phyloP scores from a whole-genome alignment of 1,140 invertebrate genomes.

The Tetramorium alpestre region DNA sequence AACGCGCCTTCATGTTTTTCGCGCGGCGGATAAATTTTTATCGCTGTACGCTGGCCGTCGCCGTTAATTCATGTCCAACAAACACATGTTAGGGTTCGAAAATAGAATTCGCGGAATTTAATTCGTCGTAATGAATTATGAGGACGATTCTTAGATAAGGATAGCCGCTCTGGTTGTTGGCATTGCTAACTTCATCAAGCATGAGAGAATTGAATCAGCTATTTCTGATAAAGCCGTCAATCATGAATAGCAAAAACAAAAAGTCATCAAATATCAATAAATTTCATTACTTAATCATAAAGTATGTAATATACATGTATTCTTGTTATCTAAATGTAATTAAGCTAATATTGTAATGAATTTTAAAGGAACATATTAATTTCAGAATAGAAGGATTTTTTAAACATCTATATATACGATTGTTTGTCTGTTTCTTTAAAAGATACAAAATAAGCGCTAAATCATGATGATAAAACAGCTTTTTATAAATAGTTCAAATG shows the following conservation, averaged over 20 bases:
- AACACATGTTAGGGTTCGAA: conserved; percentile 33
- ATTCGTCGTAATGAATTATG: conserved; percentile 45
- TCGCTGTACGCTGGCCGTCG: conserved; percentile 26
- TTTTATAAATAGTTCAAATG: not conserved
- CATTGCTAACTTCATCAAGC: conserved; percentile 35
- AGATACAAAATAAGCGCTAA: not conserved
- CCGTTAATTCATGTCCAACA: conserved; percentile 55
- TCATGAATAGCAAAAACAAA: not conserved
- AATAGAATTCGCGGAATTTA: conserved; percentile 71
- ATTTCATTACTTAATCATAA: not conserved
- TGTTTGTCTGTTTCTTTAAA: not conserved
- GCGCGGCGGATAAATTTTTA: conserved; percentile 62
- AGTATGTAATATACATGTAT: not conserved
- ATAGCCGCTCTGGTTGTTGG: not conserved
- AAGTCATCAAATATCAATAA: not conserved
- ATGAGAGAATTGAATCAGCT: conserved; percentile 33
- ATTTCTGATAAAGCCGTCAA: not conserved
- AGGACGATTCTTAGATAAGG: conserved; percentile 25
- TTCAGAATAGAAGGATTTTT: no score
- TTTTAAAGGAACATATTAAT: not conserved
- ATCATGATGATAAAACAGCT: not conserved
- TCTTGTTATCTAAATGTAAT: not conserved
- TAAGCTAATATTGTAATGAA: not conserved
- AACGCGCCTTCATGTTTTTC: conserved; percentile 62
- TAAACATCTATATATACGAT: not conserved